These are phyloP conservation scores for Tipula confusa DNA, from an alignment of 2,888 invertebrate species.

Conservation along the genomic window DNA sequence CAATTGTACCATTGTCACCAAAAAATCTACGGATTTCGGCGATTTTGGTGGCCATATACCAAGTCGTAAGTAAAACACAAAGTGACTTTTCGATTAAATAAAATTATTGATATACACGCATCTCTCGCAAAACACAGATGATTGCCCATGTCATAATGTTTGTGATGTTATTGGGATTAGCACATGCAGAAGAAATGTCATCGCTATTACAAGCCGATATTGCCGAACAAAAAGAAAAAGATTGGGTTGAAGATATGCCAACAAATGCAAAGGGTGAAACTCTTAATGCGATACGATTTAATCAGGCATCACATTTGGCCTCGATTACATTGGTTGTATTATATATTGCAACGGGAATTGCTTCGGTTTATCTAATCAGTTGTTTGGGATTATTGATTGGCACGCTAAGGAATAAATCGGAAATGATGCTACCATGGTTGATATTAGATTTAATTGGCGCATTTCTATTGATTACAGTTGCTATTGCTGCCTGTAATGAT, in stretches of 20 bases:
- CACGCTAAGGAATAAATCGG: conserved; percentile 45
- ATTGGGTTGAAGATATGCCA: conserved; percentile 44
- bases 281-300: conserved; percentile 45
- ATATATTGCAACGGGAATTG: conserved; percentile 41
- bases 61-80: conserved; percentile 46
- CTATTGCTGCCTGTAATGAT: conserved; percentile 37
- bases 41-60: conserved; percentile 47
- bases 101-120: too few species aligned
- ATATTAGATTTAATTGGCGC: conserved; percentile 43
- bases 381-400: conserved; percentile 46
- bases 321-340: conserved; percentile 44
- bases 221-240: conserved; percentile 47
- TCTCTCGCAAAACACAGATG: conserved; percentile 44
- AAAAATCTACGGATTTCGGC: conserved; percentile 48
- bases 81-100: too few species aligned
- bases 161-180: conserved; percentile 45
- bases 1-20: conserved; percentile 39
- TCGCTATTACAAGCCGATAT: conserved; percentile 46
- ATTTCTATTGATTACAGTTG: conserved; percentile 40
- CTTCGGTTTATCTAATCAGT: conserved; percentile 44
- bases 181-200: conserved; percentile 49
- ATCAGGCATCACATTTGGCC: conserved; percentile 44
- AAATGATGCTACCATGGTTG: conserved; percentile 47
- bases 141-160: conserved; percentile 47
- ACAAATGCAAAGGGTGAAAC: conserved; percentile 39